These are phyloP conservation scores for Pseudopodoces humilis DNA, from an alignment of 2,113 vertebrate species.

Conservation along the genomic window DNA sequence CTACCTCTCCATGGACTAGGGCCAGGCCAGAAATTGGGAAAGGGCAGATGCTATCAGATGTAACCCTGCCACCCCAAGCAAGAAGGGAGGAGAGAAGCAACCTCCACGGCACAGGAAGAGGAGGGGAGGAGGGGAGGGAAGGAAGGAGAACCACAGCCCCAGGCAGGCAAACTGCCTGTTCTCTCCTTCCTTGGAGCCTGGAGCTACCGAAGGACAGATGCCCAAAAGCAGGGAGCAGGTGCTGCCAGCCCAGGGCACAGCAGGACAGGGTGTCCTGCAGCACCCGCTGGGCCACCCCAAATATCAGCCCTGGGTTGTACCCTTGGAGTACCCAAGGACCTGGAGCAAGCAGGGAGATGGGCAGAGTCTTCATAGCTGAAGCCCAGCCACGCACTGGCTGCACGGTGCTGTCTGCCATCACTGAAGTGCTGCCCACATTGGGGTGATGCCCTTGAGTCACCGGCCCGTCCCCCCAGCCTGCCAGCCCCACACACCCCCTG, in stretches of 20 bases:
- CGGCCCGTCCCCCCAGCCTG: not conserved
- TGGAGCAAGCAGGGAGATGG: not conserved
- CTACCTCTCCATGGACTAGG: not conserved
- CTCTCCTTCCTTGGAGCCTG: not conserved
- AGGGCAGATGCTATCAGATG: not conserved
- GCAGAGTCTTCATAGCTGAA: not conserved
- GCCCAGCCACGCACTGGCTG: not conserved
- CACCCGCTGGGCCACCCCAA: not conserved
- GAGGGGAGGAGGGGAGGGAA: slow-evolving; percentile 64
- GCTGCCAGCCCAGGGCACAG: not conserved
- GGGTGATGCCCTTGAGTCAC: not conserved
- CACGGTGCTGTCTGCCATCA: accelerated
- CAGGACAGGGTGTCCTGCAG: not conserved
- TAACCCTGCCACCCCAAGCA: not conserved
- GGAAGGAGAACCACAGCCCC: slow-evolving; percentile 57
- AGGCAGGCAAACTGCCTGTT: not conserved
- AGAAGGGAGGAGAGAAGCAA: slow-evolving; percentile 18
- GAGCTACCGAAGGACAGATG: not conserved
- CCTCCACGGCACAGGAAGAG: slow-evolving; percentile 46
- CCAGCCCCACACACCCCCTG: not conserved
- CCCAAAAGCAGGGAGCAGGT: accelerated
- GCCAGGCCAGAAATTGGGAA: not conserved
- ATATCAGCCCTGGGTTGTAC: not conserved
- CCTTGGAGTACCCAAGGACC: not conserved
- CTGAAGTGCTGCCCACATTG: not conserved